Base-by-base conservation (phyloP, 2,113 vertebrate species). In the Mugil cephalus region DNA sequence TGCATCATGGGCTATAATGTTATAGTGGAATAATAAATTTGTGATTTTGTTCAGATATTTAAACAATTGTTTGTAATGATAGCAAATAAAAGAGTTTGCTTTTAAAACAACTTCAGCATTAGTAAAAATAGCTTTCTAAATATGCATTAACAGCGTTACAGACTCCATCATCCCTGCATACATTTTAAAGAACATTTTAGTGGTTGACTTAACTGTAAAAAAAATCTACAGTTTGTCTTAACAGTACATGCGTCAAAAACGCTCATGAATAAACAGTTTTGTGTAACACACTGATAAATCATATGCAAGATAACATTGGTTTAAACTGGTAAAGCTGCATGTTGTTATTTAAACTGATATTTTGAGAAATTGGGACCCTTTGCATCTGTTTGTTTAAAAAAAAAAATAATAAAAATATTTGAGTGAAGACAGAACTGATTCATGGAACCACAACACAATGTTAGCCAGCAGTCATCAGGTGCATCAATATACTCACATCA, bases 371-470 rank as follows among this genome's bases (percentile, higher is more conserved):
- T 0, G n/a, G 47, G 12, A 10, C 47, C 69, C 46, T 63, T 68
- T 69, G 24, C 30, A 76, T 68, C 0, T 5, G 19, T 75, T 74
- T 76, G 66, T 61, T 78, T 14, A 67, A 68, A 54, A 51, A 75
- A 47, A 19, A 38, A 21, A 24, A 19, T 6, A 73, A n/a, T n/a
- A 55, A 58, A 21, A 43, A 43, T 11, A 34, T 11, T 6, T 38
- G n/a, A 55, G 11, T 62, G 24, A 76, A 66, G 65, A 40, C 39
- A 74, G 11, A 74, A 55, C 21, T 73, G 15, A 67, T 17, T 59
- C 47, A 63, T 36, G 59, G n/a, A 79, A 66, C 35, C 55, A 70
- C 39, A 56, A 54, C 8, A 75, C 55, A 87, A 69, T 46, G 42
- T 64, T 82, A 43, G 53, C 47, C 65, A 77, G 54, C 48, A 73